Base-by-base conservation (phyloP, 1,140 invertebrate genomes). In the Riptortus pedestris region DNA sequence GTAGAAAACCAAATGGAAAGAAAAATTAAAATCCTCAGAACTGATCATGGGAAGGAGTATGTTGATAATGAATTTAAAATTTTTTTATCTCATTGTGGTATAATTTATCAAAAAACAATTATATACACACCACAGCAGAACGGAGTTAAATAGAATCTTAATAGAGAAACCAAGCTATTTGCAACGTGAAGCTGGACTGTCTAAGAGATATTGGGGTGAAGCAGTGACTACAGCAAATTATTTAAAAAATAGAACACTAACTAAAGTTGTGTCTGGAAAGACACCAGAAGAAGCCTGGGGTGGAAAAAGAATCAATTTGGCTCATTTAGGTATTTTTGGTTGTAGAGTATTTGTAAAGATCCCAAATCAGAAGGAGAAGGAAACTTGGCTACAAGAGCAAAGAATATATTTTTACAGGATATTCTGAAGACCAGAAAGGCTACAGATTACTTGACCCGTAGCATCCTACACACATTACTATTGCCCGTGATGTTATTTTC, bases 101-200 rank as follows among this genome's bases (percentile, higher is more conserved):
- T 68, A 26, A 3, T 31, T 14, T 52, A 60, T 14, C 60, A 59
- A 57, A 38, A 16, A 33, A 55, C 71, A n/a, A 65, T 51, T 18
- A 52, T 69, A 16, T 73, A 76, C 47, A 70, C 71, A 22, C 74
- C 74, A 0, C 65, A 77, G 66, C 73, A 75, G 66, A 79, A 79
- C 69, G 74, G 73, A 0, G 58, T 68, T 69, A 65, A 74, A 74
- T 60, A 24, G 74, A 1, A 71, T 70, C 0, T 48, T 75, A 14
- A 31, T 74, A 22, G 72, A 75, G 47, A 69, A 69, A 65, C 68
- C 70, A 26, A 66, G 70, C 28, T 65, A 66, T 64, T 62, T 72
- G 64, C n/a, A 73, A 12, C 18, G 68, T 20, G 59, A 69, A 58
- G 61, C 67, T 57, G 20, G 68, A n/a, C 24, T 70, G 62, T 29